Conservation (phyloP, 2,797 vertebrate genomes). For the Leuciscus waleckii region DNA sequence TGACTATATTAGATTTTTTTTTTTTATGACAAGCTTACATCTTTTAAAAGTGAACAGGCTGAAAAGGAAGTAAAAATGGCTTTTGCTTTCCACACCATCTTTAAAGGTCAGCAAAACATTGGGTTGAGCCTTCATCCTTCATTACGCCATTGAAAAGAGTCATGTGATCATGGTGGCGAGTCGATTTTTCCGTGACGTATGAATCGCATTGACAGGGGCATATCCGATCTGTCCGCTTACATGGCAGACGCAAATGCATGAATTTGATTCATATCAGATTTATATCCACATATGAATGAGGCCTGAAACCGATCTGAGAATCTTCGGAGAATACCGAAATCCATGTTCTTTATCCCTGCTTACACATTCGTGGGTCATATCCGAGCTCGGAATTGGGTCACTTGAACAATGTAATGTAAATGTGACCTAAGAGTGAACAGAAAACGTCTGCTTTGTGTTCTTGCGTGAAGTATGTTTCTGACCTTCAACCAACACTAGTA, state of each 20-base stretch:
- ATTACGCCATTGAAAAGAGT: neutral
- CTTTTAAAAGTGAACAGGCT: neutral
- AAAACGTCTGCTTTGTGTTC: neutral
- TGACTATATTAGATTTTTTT: neutral
- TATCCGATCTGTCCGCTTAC: neutral
- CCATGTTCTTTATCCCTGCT: neutral
- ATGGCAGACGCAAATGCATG: neutral
- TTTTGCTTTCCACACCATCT: neutral
- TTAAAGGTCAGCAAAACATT: neutral
- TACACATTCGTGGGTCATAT: neutral
- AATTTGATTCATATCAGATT: neutral
- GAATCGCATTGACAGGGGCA: neutral
- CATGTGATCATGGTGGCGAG: neutral
- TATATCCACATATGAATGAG: neutral
- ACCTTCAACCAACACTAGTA: neutral
- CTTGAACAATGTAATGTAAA: conserved; percentile 4
- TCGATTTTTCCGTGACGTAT: neutral
- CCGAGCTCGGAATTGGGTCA: neutral
- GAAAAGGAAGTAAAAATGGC: neutral
- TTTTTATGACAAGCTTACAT: neutral
- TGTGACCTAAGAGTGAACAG: neutral
- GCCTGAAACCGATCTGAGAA: neutral
- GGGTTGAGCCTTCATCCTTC: neutral
- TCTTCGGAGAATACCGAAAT: too few relatives aligned
- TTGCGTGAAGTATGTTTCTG: neutral